Conservation (phyloP, 2,113 vertebrate species). For the Osmerus mordax region DNA sequence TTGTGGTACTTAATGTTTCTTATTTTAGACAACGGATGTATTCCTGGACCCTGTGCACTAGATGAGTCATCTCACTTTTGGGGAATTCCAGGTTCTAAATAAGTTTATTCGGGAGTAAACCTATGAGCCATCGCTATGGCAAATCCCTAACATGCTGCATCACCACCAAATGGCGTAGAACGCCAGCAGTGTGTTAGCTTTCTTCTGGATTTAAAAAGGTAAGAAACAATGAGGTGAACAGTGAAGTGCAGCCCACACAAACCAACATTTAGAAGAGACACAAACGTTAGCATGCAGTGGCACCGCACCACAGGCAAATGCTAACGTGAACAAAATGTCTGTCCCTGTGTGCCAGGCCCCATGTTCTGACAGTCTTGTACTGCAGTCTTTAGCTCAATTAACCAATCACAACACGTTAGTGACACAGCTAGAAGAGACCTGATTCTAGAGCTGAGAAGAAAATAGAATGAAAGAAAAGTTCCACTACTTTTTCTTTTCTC, state of each 20-base stretch:
- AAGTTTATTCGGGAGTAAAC: constrained; percentile 30
- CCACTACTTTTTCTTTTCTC: no score
- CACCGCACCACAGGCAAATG: neutral
- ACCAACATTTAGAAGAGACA: neutral
- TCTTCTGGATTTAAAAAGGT: neutral
- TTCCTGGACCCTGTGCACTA: constrained; percentile 23
- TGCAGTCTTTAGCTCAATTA: constrained; percentile 30
- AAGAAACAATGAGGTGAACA: neutral
- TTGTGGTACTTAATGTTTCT: no score
- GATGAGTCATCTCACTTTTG: constrained; percentile 55
- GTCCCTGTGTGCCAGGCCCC: constrained; percentile 18
- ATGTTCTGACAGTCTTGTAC: constrained; percentile 16
- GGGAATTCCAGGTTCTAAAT: constrained; percentile 60
- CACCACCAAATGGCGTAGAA: neutral
- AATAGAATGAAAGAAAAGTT: no score
- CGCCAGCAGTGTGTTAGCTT: no score
- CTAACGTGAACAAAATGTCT: neutral
- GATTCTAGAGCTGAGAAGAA: no score
- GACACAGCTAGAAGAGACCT: no score
- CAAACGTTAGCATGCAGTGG: neutral
- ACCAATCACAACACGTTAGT: constrained; percentile 5
- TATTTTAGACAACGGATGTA: neutral
- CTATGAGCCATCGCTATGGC: neutral
- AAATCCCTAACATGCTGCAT: constrained; percentile 1
- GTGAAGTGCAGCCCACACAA: neutral